Evolutionary conservation across 2,797 vertebrate species (phyloP), one percentile per base, ranked within the genome.

Genomic region (Microctenopoma lineatum): DNA sequence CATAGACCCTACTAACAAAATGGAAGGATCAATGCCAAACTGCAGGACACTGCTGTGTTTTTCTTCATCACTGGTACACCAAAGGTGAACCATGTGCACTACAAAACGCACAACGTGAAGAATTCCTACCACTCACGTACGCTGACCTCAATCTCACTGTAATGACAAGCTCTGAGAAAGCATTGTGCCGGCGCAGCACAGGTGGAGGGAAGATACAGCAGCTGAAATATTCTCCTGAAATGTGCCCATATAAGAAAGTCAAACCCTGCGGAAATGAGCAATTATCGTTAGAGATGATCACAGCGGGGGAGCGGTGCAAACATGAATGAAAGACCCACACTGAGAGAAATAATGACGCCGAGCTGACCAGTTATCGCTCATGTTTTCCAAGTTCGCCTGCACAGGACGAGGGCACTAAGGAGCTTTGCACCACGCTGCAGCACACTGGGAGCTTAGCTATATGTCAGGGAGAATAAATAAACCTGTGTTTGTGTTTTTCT

Each of bases 401-500:
- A 32, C 76, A 76, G 84, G 88, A 84, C 77, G 70, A 67, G 75
- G 80, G 58, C 82, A 79, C 83, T 88, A 87, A 90, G 87, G 73
- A 89, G 88, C 88, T 92, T 92, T 88, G 86, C 83, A 64, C 63
- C 72, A 52, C 58, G 81, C 85, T 46, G 70, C 73, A 65, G 81
- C 79, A 70, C 80, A 61, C 58, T 53, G 75, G 77, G 77, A 83
- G 88, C 88, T 88, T 86, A 89, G 80, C 79, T 85, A 82, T 70
- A 88, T 84, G 83, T 87, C 89, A 90, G 76, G 58, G 85, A 84
- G 88, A 85, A 91, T 84, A 90, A 92, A 91, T 86, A 92, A 93
- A 91, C 87, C 89, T 80, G 85, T 86, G 83, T 90, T 90, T 90
- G 87, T 89, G 89, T 89, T 91, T 91, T 86, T 89, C 83, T 73